A percentile compares a stretch with the other conserved stretches of the same genome.
Evolutionary conservation across 2,113 vertebrate species (phyloP).

Genomic region (Hylia prasina): DNA sequence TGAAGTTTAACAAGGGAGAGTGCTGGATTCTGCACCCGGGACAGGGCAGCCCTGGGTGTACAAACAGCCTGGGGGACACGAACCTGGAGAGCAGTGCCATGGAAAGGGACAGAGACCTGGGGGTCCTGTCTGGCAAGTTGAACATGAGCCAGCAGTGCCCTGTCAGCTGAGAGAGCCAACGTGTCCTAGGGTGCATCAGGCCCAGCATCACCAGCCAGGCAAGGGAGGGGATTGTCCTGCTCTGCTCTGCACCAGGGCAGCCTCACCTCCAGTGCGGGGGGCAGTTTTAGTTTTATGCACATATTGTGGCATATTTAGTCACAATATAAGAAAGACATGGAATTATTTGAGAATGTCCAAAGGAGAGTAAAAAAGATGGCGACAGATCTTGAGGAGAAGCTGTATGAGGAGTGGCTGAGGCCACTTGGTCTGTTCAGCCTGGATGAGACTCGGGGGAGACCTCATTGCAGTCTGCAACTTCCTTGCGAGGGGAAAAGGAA

Average conservation of each 20-base stretch:
- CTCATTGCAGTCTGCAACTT: neutral
- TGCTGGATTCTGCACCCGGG: neutral
- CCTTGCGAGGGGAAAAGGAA: fast-evolving
- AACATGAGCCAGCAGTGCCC: neutral
- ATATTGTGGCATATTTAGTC: too few relatives aligned
- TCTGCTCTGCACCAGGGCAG: fast-evolving
- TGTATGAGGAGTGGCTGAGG: neutral
- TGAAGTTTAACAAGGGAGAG: neutral
- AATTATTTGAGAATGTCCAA: neutral
- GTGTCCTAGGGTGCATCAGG: neutral
- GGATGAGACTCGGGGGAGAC: neutral
- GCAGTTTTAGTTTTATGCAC: neutral
- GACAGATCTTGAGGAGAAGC: neutral
- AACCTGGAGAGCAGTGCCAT: neutral
- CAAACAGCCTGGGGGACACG: neutral
- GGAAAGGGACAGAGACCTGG: neutral
- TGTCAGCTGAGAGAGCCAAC: neutral
- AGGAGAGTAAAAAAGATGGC: too few relatives aligned
- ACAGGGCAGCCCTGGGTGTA: neutral
- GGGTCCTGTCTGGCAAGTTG: neutral
- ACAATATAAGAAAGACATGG: neutral
- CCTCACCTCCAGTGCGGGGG: fast-evolving
- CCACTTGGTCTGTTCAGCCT: neutral
- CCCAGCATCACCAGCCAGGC: fast-evolving
- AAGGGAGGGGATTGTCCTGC: neutral